phyloP scores from a whole-genome alignment of 2,113 vertebrate genomes.

The Dendropsophus ebraccatus region DNA sequence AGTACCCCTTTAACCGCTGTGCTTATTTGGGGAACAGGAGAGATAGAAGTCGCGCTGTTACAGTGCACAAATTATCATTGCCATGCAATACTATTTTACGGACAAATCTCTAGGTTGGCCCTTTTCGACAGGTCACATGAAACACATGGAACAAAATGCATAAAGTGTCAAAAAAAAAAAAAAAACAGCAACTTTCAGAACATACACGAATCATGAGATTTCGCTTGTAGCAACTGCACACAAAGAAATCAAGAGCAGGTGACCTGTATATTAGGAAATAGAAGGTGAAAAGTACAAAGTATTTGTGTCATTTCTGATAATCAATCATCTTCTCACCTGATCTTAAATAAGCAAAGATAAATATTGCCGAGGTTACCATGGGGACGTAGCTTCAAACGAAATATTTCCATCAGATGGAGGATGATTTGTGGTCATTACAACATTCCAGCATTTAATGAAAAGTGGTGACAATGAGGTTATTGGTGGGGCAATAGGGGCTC shows the following conservation, averaged over 20 bases:
- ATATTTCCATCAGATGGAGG: background rate
- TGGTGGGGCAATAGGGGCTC: background rate
- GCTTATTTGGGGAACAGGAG: too few relatives aligned
- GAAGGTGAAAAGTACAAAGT: background rate
- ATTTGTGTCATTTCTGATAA: background rate
- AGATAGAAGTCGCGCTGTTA: too few relatives aligned
- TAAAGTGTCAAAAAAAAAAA: too few relatives aligned
- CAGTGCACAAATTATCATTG: too few relatives aligned
- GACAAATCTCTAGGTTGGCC: too few relatives aligned
- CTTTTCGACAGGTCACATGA: too few relatives aligned
- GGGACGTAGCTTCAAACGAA: slow-evolving; percentile 27
- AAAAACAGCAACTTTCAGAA: too few relatives aligned
- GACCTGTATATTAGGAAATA: background rate
- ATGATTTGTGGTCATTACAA: background rate
- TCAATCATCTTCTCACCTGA: background rate
- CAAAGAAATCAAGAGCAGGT: background rate
- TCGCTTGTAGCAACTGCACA: background rate
- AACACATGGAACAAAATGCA: too few relatives aligned
- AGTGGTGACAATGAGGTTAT: background rate
- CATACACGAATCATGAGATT: background rate
- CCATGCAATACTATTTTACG: too few relatives aligned
- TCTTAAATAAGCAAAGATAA: slow-evolving; percentile 22
- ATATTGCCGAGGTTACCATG: background rate
- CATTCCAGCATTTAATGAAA: background rate
- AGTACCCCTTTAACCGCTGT: too few relatives aligned